Evolutionary conservation across 1,140 invertebrate species (phyloP).

Genomic region (Musca domestica): DNA sequence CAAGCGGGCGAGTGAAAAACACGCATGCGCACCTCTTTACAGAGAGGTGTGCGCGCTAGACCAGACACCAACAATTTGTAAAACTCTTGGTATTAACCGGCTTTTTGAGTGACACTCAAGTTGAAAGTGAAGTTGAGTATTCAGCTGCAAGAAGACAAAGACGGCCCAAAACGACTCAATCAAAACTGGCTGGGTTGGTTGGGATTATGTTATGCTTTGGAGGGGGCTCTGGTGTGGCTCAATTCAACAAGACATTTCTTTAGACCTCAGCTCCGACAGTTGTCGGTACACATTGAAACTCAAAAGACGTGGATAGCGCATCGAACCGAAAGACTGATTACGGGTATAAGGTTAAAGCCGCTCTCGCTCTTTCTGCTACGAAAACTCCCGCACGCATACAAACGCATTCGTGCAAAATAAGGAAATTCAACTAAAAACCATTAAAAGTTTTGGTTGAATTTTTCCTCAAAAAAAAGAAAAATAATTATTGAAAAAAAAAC

Average conservation of each 20-base stretch:
- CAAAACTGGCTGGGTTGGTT: too few relatives aligned
- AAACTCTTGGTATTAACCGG: too few relatives aligned
- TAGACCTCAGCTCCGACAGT: background rate
- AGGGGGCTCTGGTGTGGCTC: too few relatives aligned
- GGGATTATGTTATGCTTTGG: too few relatives aligned
- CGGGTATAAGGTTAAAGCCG: background rate
- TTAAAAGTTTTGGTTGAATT: slow-evolving; percentile 6
- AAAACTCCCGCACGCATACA: background rate
- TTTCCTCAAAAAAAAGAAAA: slow-evolving; percentile 1
- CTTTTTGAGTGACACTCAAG: too few relatives aligned
- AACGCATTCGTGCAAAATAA: background rate
- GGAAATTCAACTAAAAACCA: slow-evolving; percentile 11
- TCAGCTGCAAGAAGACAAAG: too few relatives aligned
- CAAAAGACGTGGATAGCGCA: slow-evolving; percentile 11
- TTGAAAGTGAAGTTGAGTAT: too few relatives aligned
- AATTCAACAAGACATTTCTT: slow-evolving; percentile 5
- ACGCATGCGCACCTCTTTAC: too few relatives aligned
- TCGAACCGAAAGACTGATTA: slow-evolving; percentile 1
- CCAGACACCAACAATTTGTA: too few relatives aligned
- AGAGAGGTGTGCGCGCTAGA: too few relatives aligned
- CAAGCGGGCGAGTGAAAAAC: too few relatives aligned
- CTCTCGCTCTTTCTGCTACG: background rate
- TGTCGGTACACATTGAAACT: slow-evolving; percentile 11
- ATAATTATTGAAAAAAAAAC: background rate
- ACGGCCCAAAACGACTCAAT: too few relatives aligned